Base-by-base conservation (phyloP, 2,113 vertebrate genomes). In the Gymnarchus niloticus region DNA sequence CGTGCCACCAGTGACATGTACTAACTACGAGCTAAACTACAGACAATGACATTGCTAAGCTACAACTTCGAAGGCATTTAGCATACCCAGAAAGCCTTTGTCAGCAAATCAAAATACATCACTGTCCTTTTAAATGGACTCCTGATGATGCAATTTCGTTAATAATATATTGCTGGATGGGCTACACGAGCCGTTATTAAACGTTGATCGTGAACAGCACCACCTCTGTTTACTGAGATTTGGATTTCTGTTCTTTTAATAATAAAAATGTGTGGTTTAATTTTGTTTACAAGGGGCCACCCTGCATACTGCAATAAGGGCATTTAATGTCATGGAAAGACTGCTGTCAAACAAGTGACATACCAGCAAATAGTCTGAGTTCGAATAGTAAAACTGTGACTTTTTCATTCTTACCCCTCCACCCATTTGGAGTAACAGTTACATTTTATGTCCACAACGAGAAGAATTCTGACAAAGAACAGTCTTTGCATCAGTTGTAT, bases 321-420 rank as follows among this genome's bases (percentile, higher is more conserved):
- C 46, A 86, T 57, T 59, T 87, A 78, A 84, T 87, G 84, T 82
- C 44, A 33, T 25, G 56, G n/a, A 61, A 81, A 80, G 69, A 65
- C 82, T 69, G 51, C 83, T 85, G 59, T 85, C 59, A 73, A 65
- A 82, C 80, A 78, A 87, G 76, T 48, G 76, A 49, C 19, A 48
- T 54, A 86, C 14, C 83, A 37, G 83, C 57, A 61, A 33, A 37
- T 37, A 57, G 25, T 61, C 21, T 23, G 57, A 61, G 57, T n/a
- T 8, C 3, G 21, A 21, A 25, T 25, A 65, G 59, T 3, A 57
- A 10, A 57, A 10, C 56, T 57, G 56, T 10, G 23, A 17, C n/a
- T n/a, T 10, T 17, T 2, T 17, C 56, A 57, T 57, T 57, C 2
- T 57, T 10, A n/a, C n/a, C n/a, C n/a, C n/a, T n/a, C 65, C 28